Evolutionary conservation across 2,888 invertebrate genomes (phyloP).

Genomic region (Selenia dentaria): DNA sequence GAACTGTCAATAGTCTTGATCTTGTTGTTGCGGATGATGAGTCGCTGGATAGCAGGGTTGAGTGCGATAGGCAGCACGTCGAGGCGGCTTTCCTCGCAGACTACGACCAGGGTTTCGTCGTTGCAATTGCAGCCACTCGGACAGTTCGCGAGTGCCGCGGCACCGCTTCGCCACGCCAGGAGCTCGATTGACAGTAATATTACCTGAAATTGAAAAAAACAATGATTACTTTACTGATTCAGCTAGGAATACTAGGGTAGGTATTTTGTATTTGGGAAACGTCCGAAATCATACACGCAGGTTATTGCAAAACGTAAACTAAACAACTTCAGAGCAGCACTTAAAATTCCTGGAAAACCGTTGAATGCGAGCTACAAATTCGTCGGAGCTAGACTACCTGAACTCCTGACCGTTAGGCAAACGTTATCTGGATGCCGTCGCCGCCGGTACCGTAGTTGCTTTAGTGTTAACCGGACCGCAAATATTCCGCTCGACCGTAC

Average conservation of each 20-base stretch:
- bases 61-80: constrained; percentile 96
- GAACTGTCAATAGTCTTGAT: constrained; percentile 95
- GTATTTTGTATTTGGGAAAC: too few relatives aligned
- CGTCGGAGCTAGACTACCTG: constrained; percentile 27
- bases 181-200: constrained; percentile 66
- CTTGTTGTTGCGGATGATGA: constrained; percentile 93
- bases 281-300: too few relatives aligned
- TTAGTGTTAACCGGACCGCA: constrained; percentile 41
- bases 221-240: constrained; percentile 1
- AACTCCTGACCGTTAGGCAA: constrained; percentile 36
- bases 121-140: constrained; percentile 95
- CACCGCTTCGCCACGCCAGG: constrained; percentile 69
- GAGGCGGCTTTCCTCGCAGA: constrained; percentile 93
- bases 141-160: constrained; percentile 89
- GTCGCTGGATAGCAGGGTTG: constrained; percentile 94
- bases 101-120: constrained; percentile 94
- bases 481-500: constrained; percentile 37
- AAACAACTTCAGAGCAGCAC: too few relatives aligned
- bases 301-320: too few relatives aligned
- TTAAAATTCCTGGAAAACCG: constrained; percentile 34
- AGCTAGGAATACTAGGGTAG: too few relatives aligned
- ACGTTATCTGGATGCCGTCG: constrained; percentile 37
- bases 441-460: constrained; percentile 35
- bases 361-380: constrained; percentile 37
- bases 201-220: constrained; percentile 63